Percentiles rank a stretch among this genome's conserved stretches.
phyloP scores from a whole-genome alignment of 1,140 invertebrate species.

The Aricia agestis region DNA sequence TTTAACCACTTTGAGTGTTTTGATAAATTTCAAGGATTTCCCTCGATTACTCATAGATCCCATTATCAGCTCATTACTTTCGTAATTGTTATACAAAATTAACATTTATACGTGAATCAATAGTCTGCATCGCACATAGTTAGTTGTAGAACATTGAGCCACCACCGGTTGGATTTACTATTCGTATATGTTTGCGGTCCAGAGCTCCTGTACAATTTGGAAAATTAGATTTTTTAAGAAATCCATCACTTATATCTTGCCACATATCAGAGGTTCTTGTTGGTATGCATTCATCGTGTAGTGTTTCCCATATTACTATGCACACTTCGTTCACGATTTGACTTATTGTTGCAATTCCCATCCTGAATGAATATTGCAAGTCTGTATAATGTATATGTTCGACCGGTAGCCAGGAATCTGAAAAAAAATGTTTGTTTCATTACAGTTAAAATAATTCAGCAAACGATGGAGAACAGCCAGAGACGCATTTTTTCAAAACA shows the following conservation, averaged over 20 bases:
- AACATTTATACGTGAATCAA: slow-evolving; percentile 21
- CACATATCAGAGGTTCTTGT: slow-evolving; percentile 20
- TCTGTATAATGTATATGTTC: slow-evolving; percentile 12
- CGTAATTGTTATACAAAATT: too few species aligned
- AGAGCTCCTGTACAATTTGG: slow-evolving; percentile 25
- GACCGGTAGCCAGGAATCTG: slow-evolving; percentile 16
- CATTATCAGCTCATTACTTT: too few species aligned
- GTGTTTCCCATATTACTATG: slow-evolving; percentile 20
- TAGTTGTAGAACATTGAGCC: slow-evolving; percentile 17
- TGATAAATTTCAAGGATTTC: too few species aligned
- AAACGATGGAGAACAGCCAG: slow-evolving; percentile 21
- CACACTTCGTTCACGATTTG: slow-evolving; percentile 26
- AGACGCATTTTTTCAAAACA: slow-evolving; percentile 18
- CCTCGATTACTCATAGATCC: too few species aligned
- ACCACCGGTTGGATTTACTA: slow-evolving; percentile 14
- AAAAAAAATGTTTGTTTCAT: background rate
- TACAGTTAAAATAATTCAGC: slow-evolving; percentile 17
- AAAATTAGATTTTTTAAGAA: slow-evolving; percentile 20
- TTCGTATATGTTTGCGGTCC: slow-evolving; percentile 9
- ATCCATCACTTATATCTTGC: slow-evolving; percentile 15
- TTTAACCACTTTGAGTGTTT: too few species aligned
- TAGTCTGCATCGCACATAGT: slow-evolving; percentile 18
- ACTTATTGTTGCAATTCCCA: slow-evolving; percentile 21
- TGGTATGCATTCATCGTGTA: slow-evolving; percentile 26
- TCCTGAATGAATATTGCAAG: slow-evolving; percentile 18